Evolutionary conservation across 2,113 vertebrate genomes (phyloP).

Genomic region (Arizona elegans): DNA sequence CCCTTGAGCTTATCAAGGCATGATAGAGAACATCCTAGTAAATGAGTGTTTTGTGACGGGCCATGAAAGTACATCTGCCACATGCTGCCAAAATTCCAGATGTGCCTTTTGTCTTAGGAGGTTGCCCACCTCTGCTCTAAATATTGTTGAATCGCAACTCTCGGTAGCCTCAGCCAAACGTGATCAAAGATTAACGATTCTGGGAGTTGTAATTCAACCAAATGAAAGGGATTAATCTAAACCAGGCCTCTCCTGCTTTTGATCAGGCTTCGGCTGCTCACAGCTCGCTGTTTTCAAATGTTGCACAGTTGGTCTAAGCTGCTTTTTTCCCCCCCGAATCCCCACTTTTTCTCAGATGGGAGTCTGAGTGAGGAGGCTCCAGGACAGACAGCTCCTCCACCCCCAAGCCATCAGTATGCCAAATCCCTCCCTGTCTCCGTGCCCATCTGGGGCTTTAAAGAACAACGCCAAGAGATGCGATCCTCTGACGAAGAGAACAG

Average conservation of each 20-base stretch:
- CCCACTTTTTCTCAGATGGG: constrained; percentile 56
- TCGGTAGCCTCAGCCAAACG: neutral
- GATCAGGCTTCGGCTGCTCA: neutral
- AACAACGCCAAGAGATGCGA: constrained; percentile 64
- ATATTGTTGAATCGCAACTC: neutral
- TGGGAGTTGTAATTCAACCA: neutral
- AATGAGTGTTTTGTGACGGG: neutral
- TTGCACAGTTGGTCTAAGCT: neutral
- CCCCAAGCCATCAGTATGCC: constrained; percentile 72
- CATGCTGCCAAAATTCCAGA: neutral
- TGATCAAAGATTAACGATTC: neutral
- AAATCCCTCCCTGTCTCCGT: constrained; percentile 87
- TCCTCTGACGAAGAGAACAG: constrained; percentile 73
- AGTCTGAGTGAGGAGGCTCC: constrained; percentile 82
- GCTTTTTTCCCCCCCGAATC: too few species aligned
- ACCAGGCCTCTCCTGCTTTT: neutral
- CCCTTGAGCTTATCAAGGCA: neutral
- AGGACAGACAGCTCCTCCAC: constrained; percentile 50
- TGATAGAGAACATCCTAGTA: neutral
- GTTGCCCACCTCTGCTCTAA: neutral
- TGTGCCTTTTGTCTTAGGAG: neutral
- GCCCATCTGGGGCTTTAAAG: constrained; percentile 85
- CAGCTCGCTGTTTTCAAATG: neutral
- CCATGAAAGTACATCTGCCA: neutral
- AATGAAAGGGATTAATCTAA: neutral